A percentile compares a stretch with the other conserved stretches of the same genome.
These are phyloP conservation scores for Premnoplex brunnescens DNA, from an alignment of 2,797 vertebrate genomes.

Conservation along the genomic window DNA sequence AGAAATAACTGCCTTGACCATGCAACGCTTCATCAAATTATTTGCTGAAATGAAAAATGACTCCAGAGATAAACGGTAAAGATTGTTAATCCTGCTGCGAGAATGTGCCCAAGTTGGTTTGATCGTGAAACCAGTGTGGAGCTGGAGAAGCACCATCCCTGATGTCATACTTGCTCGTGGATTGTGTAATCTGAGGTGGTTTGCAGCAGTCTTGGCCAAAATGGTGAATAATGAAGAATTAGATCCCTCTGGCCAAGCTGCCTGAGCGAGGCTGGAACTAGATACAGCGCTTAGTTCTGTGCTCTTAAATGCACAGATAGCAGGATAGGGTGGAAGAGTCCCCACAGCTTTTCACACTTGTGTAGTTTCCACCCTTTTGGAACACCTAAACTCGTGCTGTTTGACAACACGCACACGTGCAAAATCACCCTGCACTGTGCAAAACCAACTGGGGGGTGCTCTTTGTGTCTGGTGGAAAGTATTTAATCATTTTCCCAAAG, in stretches of 20 bases:
- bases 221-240: neutral
- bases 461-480: slow-evolving; percentile 56
- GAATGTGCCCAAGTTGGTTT: neutral
- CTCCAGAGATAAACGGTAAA: neutral
- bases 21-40: neutral
- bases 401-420: neutral
- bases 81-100: neutral
- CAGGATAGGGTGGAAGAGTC: rapidly evolving
- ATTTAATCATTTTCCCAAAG: slow-evolving; percentile 73
- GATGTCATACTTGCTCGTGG: rapidly evolving
- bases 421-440: neutral
- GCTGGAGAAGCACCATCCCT: neutral
- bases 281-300: rapidly evolving
- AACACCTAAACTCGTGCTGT: neutral
- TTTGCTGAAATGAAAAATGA: neutral
- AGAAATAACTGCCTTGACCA: neutral
- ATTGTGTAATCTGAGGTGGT: neutral
- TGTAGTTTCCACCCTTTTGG: neutral
- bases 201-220: neutral
- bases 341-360: neutral
- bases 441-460: neutral
- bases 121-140: neutral
- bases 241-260: neutral
- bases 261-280: neutral
- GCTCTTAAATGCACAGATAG: neutral